A percentile compares a stretch with the other conserved stretches of the same genome.
Conservation (phyloP, 2,888 invertebrate species). For the Diadromus collaris region DNA sequence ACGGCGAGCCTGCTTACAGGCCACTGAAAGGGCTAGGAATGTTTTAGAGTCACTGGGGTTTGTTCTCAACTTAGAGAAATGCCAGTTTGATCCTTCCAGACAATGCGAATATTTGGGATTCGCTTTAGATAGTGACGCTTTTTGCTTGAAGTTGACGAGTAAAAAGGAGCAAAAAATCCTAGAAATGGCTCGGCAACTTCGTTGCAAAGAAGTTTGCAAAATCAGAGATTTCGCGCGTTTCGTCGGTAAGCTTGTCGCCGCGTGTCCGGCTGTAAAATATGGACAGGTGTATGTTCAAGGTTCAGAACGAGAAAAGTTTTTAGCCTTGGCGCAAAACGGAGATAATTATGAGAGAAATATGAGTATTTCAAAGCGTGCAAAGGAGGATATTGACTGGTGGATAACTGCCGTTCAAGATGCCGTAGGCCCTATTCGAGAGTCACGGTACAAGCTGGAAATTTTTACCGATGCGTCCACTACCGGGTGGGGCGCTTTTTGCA, state of each 20-base stretch:
- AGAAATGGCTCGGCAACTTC: not conserved
- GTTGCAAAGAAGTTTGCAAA: conserved; percentile 14
- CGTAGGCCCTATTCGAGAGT: not conserved
- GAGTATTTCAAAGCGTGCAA: not conserved
- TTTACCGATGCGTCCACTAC: not conserved
- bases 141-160: conserved; percentile 1
- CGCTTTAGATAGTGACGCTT: not conserved
- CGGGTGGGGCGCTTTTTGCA: not conserved
- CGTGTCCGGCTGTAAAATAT: conserved; percentile 43
- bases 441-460: not conserved
- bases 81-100: not conserved
- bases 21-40: not conserved
- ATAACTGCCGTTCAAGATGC: not conserved
- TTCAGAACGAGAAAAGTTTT: conserved; percentile 34
- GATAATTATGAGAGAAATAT: conserved; percentile 10
- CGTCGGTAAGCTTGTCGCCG: conserved; percentile 27
- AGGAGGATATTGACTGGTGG: conserved; percentile 20
- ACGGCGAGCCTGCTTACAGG: not conserved
- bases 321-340: not conserved
- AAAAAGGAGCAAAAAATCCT: conserved; percentile 5
- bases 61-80: not conserved
- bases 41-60: not conserved
- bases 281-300: conserved; percentile 21
- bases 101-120: conserved; percentile 18
- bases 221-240: conserved; percentile 48